A percentile compares a stretch with the other conserved stretches of the same genome.
These are phyloP conservation scores for Eupithecia inturbata DNA, from an alignment of 2,888 invertebrate genomes.

Conservation along the genomic window DNA sequence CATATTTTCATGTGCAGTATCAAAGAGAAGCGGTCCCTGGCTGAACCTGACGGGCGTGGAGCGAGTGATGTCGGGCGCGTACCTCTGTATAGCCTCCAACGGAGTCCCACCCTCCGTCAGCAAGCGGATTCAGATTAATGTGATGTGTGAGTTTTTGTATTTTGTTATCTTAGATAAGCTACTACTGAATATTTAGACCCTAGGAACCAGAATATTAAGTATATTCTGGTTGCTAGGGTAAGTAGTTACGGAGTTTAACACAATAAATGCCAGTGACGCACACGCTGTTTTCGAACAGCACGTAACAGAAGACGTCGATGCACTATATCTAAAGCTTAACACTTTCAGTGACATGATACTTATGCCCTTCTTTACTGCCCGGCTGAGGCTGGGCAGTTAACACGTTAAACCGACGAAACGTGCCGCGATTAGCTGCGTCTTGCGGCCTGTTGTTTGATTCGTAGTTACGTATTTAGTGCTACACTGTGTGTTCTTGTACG, in stretches of 20 bases:
- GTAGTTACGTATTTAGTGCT: background rate
- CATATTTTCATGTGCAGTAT: no score
- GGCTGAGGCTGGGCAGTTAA: background rate
- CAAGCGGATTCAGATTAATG: conserved; percentile 77
- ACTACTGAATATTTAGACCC: background rate
- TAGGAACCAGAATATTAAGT: no score
- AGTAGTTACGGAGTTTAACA: no score
- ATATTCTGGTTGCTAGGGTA: no score
- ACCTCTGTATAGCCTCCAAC: conserved; percentile 87
- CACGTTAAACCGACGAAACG: background rate
- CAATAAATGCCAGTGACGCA: background rate
- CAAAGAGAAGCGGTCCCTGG: conserved; percentile 82
- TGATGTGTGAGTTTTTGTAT: conserved; percentile 76
- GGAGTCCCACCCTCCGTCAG: conserved; percentile 83
- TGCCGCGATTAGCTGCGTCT: background rate
- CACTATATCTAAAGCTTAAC: background rate
- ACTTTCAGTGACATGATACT: background rate
- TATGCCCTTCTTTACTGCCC: background rate
- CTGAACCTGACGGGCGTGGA: conserved; percentile 83
- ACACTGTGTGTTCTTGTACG: background rate
- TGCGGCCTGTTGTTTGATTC: background rate
- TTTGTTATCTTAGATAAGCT: background rate
- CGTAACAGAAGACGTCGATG: background rate
- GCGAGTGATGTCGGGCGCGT: conserved; percentile 86
- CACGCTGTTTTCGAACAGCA: background rate